These are phyloP conservation scores for Hyphantria cunea DNA, from an alignment of 1,140 invertebrate genomes.

Conservation along the genomic window DNA sequence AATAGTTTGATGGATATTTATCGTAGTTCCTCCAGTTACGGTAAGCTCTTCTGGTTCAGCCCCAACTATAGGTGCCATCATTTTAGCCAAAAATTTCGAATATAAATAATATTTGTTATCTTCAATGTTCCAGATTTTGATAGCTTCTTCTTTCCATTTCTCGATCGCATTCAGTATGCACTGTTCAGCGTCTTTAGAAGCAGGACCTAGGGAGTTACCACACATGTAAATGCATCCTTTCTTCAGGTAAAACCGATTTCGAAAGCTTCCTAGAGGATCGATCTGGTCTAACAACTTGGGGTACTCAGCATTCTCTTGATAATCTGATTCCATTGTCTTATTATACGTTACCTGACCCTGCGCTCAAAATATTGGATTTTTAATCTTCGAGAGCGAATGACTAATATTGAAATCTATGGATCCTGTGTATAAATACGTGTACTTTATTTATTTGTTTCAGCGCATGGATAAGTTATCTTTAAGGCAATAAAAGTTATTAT, in stretches of 20 bases:
- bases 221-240: constrained; percentile 63
- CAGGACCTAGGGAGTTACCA: constrained; percentile 65
- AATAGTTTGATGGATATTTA: constrained; percentile 64
- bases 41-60: constrained; percentile 55
- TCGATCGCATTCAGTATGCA: constrained; percentile 41
- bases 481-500: too few relatives aligned
- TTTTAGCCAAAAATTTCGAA: constrained; percentile 48
- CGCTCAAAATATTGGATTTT: too few relatives aligned
- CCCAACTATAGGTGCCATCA: constrained; percentile 61
- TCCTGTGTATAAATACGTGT: too few relatives aligned
- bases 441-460: too few relatives aligned
- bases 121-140: constrained; percentile 58
- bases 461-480: too few relatives aligned
- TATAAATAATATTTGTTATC: constrained; percentile 59
- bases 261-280: constrained; percentile 55
- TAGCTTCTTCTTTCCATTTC: constrained; percentile 61
- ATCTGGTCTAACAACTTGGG: constrained; percentile 56
- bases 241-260: constrained; percentile 54
- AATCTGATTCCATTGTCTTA: constrained; percentile 27
- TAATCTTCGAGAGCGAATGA: too few relatives aligned
- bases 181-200: constrained; percentile 60
- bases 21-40: constrained; percentile 53
- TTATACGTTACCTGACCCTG: too few relatives aligned
- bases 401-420: too few relatives aligned
- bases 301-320: constrained; percentile 48